These are phyloP conservation scores for Geopemphigus sp. DNA, from an alignment of 1,140 invertebrate species.

Conservation along the genomic window DNA sequence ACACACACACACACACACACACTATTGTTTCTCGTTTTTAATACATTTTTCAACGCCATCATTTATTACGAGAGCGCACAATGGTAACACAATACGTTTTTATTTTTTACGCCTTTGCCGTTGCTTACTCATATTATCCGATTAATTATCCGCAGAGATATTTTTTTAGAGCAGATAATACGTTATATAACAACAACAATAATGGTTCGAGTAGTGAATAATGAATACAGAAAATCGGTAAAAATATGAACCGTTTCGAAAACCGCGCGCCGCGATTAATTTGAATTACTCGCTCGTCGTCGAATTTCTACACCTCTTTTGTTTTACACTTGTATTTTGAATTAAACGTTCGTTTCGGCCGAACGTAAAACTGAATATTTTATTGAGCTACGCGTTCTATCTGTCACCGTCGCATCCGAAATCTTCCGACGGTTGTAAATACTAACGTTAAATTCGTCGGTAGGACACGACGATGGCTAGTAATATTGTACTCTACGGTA, in stretches of 20 bases:
- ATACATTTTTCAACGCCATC: constrained; percentile 12
- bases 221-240: constrained; percentile 24
- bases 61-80: not conserved
- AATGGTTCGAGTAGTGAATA: constrained; percentile 18
- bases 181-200: not conserved
- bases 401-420: not conserved
- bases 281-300: constrained; percentile 2
- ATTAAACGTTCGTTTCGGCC: not conserved
- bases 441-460: too few relatives aligned
- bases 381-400: too few relatives aligned
- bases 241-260: not conserved
- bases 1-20: too few relatives aligned
- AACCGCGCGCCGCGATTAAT: not conserved
- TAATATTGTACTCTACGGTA: too few relatives aligned
- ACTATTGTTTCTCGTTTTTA: constrained; percentile 15
- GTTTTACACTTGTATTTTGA: not conserved
- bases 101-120: not conserved
- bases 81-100: constrained; percentile 14
- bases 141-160: constrained; percentile 31
- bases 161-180: constrained; percentile 24
- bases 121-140: constrained; percentile 21
- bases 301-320: constrained; percentile 2
- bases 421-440: too few relatives aligned
- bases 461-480: too few relatives aligned
- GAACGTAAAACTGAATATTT: not conserved